phyloP scores from a whole-genome alignment of 2,113 vertebrate species.

The Riparia riparia region DNA sequence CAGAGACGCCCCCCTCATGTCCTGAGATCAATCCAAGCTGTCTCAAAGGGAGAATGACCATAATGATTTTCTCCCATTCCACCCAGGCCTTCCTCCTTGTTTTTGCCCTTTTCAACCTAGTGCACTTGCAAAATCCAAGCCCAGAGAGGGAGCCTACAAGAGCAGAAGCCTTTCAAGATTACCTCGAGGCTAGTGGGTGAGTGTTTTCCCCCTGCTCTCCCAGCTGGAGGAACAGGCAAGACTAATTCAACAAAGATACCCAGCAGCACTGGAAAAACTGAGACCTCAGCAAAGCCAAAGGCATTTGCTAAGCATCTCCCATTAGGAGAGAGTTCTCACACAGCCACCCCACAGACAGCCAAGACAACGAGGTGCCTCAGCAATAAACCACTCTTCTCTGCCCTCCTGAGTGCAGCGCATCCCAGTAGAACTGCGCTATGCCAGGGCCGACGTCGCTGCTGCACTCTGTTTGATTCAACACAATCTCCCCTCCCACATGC shows the following conservation, averaged over 20 bases:
- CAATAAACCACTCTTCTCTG: background rate
- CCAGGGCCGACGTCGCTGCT: background rate
- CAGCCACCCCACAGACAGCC: background rate
- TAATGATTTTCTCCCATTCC: background rate
- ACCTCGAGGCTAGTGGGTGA: background rate
- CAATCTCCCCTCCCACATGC: conserved; percentile 5
- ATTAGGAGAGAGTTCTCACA: background rate
- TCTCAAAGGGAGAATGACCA: background rate
- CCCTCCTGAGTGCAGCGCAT: background rate
- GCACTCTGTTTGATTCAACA: background rate
- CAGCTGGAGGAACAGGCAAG: background rate
- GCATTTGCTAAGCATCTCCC: background rate
- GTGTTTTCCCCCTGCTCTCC: background rate
- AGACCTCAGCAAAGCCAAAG: background rate
- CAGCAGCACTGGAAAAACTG: conserved; percentile 4
- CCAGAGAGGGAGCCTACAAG: background rate
- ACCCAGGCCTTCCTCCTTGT: background rate
- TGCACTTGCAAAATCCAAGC: background rate
- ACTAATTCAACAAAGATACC: background rate
- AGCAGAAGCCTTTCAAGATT: background rate
- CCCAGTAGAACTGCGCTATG: background rate
- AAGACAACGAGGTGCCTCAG: background rate
- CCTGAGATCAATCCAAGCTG: background rate
- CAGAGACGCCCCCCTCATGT: background rate
- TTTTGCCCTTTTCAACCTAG: background rate